phyloP scores from a whole-genome alignment of 2,888 invertebrate genomes.

The Ypsolopha scabrella region DNA sequence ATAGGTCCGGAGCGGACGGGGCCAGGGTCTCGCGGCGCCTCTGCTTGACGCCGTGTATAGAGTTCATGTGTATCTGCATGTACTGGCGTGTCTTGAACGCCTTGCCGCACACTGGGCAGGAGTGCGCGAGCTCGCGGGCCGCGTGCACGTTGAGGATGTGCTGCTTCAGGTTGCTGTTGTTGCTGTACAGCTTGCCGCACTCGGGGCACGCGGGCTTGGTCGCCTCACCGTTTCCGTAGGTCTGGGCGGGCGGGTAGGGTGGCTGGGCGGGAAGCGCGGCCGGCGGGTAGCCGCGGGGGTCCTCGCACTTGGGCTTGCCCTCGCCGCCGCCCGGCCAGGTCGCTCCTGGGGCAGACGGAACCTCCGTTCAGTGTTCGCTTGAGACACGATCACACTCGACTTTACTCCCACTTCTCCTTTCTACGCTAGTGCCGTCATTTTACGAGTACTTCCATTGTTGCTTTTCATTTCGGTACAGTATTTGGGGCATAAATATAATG shows the following conservation, averaged over 20 bases:
- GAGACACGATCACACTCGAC: slow-evolving; percentile 7
- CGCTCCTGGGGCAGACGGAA: slow-evolving; percentile 64
- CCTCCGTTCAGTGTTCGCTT: slow-evolving; percentile 8
- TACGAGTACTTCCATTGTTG: slow-evolving; percentile 25
- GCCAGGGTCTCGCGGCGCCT: slow-evolving; percentile 58
- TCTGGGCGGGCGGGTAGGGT: slow-evolving; percentile 15
- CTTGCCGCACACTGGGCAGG: slow-evolving; percentile 74
- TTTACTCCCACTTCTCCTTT: background rate
- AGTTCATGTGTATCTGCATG: slow-evolving; percentile 76
- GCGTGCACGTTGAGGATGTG: slow-evolving; percentile 78
- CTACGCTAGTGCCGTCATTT: background rate
- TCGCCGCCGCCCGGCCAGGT: slow-evolving; percentile 45
- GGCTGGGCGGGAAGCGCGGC: slow-evolving; percentile 10
- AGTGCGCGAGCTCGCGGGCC: slow-evolving; percentile 69
- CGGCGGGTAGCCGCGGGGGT: slow-evolving; percentile 21
- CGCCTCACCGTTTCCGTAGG: slow-evolving; percentile 13
- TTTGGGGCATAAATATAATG: slow-evolving; percentile 29
- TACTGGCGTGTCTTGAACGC: slow-evolving; percentile 79
- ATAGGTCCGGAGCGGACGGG: slow-evolving; percentile 25
- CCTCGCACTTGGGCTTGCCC: slow-evolving; percentile 22
- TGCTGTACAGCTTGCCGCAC: slow-evolving; percentile 77
- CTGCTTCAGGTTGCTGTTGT: slow-evolving; percentile 77
- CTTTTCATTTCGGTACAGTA: slow-evolving; percentile 21
- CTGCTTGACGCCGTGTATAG: slow-evolving; percentile 75
- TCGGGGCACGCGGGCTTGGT: slow-evolving; percentile 74